Base-by-base conservation (phyloP, 2,888 invertebrate species). In the Caradrina kadenii region DNA sequence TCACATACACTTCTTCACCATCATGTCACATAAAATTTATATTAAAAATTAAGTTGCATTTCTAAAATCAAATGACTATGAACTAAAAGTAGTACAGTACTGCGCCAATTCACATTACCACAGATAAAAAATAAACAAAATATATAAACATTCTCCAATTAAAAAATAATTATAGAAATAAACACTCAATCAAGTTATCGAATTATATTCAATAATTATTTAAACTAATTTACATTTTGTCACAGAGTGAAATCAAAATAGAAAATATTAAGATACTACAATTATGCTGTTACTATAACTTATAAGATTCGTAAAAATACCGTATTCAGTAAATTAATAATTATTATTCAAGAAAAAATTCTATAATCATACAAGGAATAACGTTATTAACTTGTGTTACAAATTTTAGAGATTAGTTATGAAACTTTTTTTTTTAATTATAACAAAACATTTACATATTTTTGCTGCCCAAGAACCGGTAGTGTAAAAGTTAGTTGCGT, bases 81-180 rank as follows among this genome's bases (percentile, higher is more conserved):
- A 80, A 64, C 68, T 71, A 58, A 63, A 77, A 63, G 15, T 70
- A 60, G 42, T 76, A 61, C 48, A 79, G 75, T 83, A 83, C 74
- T 63, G 54, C 68, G 78, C 79, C 70, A 71, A 69, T 77, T 35
- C 63, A 65, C 63, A 83, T 63, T 50, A 54, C 42, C 55, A 59
- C 50, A 65, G 39, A 68, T 21, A 67, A 17, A 26, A 60, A 64
- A 49, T 26, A 67, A 76, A 73, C 70, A 69, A 76, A 85, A 72
- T 76, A 77, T 81, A 76, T 63, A 70, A 65, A 73, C 62, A 71
- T 79, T 65, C 65, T 69, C 56, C 59, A 70, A 68, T 84, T 73
- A 50, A 79, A 64, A 73, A 86, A 72, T 62, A 67, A 73, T 73
- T 31, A 75, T 68, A 68, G 22, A 72, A 65, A 67, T 69, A 73